phyloP scores from a whole-genome alignment of 2,888 invertebrate genomes.

The Ellobium chinense region DNA sequence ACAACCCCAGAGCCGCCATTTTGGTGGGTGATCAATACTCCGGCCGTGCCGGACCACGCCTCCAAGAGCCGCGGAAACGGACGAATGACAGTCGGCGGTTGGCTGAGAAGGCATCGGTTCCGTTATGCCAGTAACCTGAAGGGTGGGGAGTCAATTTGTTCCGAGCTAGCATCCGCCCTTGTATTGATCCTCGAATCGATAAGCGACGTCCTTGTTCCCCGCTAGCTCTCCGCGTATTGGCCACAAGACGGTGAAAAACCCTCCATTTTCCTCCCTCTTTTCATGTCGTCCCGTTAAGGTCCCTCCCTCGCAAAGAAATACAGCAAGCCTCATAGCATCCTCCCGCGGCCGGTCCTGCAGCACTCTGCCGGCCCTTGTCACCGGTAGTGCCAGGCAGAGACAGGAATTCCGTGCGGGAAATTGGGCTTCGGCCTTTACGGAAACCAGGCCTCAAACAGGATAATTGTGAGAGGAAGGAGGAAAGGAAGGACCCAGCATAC shows the following conservation, averaged over 20 bases:
- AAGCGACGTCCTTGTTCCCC: background rate
- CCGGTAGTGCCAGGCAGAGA: constrained; percentile 42
- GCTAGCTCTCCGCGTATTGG: constrained; percentile 3
- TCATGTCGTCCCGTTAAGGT: background rate
- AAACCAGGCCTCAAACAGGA: constrained; percentile 44
- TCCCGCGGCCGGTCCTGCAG: constrained; percentile 13
- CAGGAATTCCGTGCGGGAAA: constrained; percentile 48
- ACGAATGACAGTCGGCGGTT: background rate
- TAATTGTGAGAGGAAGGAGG: constrained; percentile 45
- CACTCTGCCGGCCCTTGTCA: constrained; percentile 39
- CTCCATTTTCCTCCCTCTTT: background rate
- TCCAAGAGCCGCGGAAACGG: background rate
- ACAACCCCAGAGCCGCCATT: background rate
- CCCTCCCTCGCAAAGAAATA: background rate
- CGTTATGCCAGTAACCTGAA: background rate
- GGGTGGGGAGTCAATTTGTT: constrained; percentile 28
- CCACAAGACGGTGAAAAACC: background rate
- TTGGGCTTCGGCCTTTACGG: constrained; percentile 40
- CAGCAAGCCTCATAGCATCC: constrained; percentile 18
- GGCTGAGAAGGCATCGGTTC: background rate
- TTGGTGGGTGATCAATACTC: background rate
- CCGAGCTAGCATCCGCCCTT: constrained; percentile 22
- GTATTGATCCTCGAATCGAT: constrained; percentile 32
- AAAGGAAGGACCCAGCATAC: constrained; percentile 34
- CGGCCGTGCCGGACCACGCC: constrained; percentile 6